Percentiles rank a stretch among this genome's conserved stretches.
Conservation (phyloP, 2,113 vertebrate species). For the Poecilia latipinna region DNA sequence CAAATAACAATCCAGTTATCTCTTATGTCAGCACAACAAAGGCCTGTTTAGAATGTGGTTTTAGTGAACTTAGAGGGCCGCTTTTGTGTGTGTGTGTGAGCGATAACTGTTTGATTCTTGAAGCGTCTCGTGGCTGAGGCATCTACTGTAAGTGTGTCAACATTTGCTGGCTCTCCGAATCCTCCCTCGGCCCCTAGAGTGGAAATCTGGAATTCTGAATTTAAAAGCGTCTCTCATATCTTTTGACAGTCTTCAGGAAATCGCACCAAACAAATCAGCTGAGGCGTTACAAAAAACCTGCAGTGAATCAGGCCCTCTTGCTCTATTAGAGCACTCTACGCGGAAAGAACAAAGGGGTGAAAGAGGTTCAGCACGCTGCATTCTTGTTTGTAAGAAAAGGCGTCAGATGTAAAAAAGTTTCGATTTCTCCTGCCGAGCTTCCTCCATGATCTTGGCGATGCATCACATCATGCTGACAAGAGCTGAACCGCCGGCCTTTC, state of each 20-base stretch:
- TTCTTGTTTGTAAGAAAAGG: constrained; percentile 69
- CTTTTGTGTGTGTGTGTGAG: constrained; percentile 64
- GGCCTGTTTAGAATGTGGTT: constrained; percentile 75
- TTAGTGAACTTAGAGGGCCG: constrained; percentile 78
- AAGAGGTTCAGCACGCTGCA: constrained; percentile 69
- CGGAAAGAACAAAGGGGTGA: constrained; percentile 73
- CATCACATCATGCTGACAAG: constrained; percentile 71
- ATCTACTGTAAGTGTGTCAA: constrained; percentile 78
- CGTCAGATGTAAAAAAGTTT: constrained; percentile 69
- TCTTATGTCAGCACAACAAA: constrained; percentile 80
- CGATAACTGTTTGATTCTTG: constrained; percentile 76
- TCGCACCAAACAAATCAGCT: constrained; percentile 75
- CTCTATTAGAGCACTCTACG: constrained; percentile 71
- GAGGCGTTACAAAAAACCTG: constrained; percentile 61
- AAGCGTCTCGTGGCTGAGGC: constrained; percentile 72
- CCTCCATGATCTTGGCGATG: constrained; percentile 64
- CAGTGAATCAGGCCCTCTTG: constrained; percentile 67
- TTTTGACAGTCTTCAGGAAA: constrained; percentile 79
- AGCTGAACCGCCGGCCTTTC: constrained; percentile 69
- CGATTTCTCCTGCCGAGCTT: constrained; percentile 61
- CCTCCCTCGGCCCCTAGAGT: constrained; percentile 71
- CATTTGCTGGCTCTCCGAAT: constrained; percentile 70
- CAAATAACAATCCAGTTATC: constrained; percentile 78
- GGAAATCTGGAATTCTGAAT: constrained; percentile 76
- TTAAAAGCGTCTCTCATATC: constrained; percentile 74